phyloP scores from a whole-genome alignment of 2,888 invertebrate species.

The Tineola bisselliella region DNA sequence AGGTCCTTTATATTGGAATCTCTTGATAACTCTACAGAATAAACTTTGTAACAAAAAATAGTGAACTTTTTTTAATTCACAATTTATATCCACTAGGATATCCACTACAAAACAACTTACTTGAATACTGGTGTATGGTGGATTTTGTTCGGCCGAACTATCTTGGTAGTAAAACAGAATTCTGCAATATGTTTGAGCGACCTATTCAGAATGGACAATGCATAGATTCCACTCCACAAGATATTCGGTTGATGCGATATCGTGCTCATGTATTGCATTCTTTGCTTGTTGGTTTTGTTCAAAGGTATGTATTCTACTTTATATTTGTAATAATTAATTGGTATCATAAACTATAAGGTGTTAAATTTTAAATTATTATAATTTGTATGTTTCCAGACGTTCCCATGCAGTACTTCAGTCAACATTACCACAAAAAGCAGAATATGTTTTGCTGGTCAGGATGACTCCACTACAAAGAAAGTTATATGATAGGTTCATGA shows the following conservation, averaged over 20 bases:
- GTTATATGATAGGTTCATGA: slow-evolving; percentile 93
- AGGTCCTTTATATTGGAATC: no score
- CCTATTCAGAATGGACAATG: slow-evolving; percentile 99
- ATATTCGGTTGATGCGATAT: slow-evolving; percentile 93
- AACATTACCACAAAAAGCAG: slow-evolving; percentile 94
- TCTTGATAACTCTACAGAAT: no score
- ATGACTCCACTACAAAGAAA: slow-evolving; percentile 92
- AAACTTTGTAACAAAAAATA: no score
- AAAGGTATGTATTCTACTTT: slow-evolving; percentile 69
- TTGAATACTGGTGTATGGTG: slow-evolving; percentile 99
- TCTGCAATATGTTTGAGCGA: slow-evolving; percentile 98
- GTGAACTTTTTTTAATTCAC: background rate
- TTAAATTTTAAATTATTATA: background rate
- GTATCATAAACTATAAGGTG: background rate
- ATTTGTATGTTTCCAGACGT: slow-evolving; percentile 60
- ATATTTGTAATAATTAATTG: background rate
- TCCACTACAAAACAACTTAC: slow-evolving; percentile 96
- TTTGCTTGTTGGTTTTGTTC: slow-evolving; percentile 94
- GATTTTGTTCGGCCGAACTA: slow-evolving; percentile 98
- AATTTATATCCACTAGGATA: slow-evolving; percentile 69
- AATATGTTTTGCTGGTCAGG: slow-evolving; percentile 89
- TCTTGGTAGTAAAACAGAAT: slow-evolving; percentile 95
- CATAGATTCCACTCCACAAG: slow-evolving; percentile 94
- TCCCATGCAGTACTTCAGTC: slow-evolving; percentile 92
- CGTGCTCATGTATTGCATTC: slow-evolving; percentile 96